Percentiles rank a stretch among this genome's conserved stretches.
Evolutionary conservation across 2,113 vertebrate genomes (phyloP).

Genomic region (Xenotilapia caudafasciata): DNA sequence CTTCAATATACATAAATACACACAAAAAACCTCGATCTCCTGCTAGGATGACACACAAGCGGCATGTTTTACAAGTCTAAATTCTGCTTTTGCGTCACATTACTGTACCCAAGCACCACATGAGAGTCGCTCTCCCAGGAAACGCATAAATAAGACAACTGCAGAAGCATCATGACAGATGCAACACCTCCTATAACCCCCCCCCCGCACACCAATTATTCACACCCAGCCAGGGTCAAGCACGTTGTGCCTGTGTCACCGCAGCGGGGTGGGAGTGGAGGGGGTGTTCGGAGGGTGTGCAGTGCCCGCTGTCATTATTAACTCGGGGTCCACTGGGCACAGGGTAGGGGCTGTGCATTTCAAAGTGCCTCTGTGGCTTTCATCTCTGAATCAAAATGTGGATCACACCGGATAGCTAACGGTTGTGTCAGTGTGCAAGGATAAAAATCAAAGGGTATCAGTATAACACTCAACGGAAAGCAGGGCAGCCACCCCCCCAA

Average conservation of each 20-base stretch:
- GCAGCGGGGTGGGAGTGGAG: constrained; percentile 2
- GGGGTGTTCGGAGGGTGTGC: constrained; percentile 28
- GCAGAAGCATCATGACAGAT: constrained; percentile 54
- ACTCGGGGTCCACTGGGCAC: constrained; percentile 61
- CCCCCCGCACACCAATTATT: constrained; percentile 59
- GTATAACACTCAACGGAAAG: constrained; percentile 53
- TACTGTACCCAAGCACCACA: not conserved
- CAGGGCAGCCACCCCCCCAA: not conserved
- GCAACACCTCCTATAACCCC: constrained; percentile 62
- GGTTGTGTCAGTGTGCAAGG: constrained; percentile 57
- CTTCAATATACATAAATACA: not conserved
- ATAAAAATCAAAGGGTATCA: constrained; percentile 70
- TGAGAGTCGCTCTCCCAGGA: constrained; percentile 26
- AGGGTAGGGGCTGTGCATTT: constrained; percentile 59
- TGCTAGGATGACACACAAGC: not conserved
- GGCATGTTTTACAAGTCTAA: not conserved
- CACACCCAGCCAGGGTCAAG: constrained; percentile 62
- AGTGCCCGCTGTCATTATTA: constrained; percentile 67
- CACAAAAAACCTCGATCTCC: not conserved
- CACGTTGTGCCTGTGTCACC: constrained; percentile 57
- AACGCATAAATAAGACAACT: constrained; percentile 61
- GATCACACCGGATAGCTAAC: constrained; percentile 63
- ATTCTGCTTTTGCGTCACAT: not conserved
- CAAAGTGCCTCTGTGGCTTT: constrained; percentile 68
- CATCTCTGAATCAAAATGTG: constrained; percentile 70